Evolutionary conservation across 2,888 invertebrate species (phyloP), one percentile per base, ranked within the genome.

Genomic region (Caenorhabditis sp.): DNA sequence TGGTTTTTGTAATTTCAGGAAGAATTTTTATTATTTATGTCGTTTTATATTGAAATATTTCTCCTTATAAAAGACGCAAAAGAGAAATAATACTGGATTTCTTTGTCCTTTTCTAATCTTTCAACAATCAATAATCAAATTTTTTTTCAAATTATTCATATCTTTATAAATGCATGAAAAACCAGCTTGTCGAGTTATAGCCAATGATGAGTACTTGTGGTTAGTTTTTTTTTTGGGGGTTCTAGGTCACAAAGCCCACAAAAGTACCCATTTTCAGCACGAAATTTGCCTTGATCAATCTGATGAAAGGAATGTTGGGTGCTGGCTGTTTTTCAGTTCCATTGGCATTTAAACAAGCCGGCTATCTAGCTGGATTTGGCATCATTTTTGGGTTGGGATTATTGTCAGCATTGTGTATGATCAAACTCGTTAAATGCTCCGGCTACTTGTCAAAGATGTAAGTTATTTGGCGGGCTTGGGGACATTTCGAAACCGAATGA

Each of bases 271-370:
- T 5, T 74, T 81, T 73, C 70, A 82, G 82, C 58, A 74, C 81
- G 2, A 76, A 72, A 20, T 74, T 76, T 52, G 84, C 83, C 0
- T 63, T 84, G 43, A 73, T 84, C 65, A 84, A 85, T 62, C 71
- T 85, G 25, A 70, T 86, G 61, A 85, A 84, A 52, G 84, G 84
- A 50, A 85, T 85, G 84, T 78, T 85, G 49, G 85, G 85, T 4
- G 84, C 85, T 1, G 85, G 85, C 20, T 85, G 85, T 67, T 77
- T 85, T 58, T 78, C 83, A 5, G 76, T 85, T 21, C 85, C 85
- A n/a, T 61, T 85, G 25, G 86, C 85, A 0, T 83, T 85, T 62
- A 84, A 85, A 72, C 84, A 84, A 65, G 83, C 84, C 23, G 85
- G 85, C 25, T 77, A 81, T 23, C 69, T 83, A 81, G 79, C 82